A percentile compares a stretch with the other conserved stretches of the same genome.
These are phyloP conservation scores for Hemitrygon akajei DNA, from an alignment of 2,797 vertebrate species.

Conservation along the genomic window DNA sequence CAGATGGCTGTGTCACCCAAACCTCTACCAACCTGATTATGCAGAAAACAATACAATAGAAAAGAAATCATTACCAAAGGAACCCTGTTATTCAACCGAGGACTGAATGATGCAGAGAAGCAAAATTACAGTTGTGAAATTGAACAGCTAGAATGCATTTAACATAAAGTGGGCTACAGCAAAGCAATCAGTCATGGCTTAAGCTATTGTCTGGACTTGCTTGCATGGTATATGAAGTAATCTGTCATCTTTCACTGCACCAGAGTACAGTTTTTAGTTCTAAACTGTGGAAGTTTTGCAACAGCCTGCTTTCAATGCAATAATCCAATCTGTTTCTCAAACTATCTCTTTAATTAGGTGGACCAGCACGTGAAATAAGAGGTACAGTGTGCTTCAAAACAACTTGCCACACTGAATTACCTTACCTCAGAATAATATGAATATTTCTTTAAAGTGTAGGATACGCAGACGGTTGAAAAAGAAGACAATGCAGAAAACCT, in stretches of 20 bases:
- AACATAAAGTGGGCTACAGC: constrained; percentile 99
- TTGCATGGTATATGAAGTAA: constrained; percentile 98
- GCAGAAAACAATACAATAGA: constrained; percentile 99
- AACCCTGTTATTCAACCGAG: constrained; percentile 81
- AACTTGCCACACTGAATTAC: neutral
- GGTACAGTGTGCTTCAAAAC: neutral
- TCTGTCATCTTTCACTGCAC: constrained; percentile 89
- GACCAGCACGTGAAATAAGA: neutral
- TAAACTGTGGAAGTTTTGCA: constrained; percentile 67
- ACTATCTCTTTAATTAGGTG: constrained; percentile 44
- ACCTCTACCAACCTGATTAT: constrained; percentile 99
- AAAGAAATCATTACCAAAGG: constrained; percentile 96
- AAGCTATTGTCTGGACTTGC: constrained; percentile 90
- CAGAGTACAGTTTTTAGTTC: constrained; percentile 75
- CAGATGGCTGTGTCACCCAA: constrained; percentile 99
- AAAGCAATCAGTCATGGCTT: constrained; percentile 95
- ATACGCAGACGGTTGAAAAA: neutral
- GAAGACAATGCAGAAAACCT: neutral
- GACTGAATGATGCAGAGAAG: constrained; percentile 79
- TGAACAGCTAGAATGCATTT: constrained; percentile 98
- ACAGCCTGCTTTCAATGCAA: constrained; percentile 45
- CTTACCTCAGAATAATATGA: neutral
- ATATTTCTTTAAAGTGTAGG: too few species aligned
- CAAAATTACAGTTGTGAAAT: constrained; percentile 98
- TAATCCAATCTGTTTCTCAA: constrained; percentile 42